Base-by-base conservation (phyloP, 2,888 invertebrate species). In the Nymphalis urticae region DNA sequence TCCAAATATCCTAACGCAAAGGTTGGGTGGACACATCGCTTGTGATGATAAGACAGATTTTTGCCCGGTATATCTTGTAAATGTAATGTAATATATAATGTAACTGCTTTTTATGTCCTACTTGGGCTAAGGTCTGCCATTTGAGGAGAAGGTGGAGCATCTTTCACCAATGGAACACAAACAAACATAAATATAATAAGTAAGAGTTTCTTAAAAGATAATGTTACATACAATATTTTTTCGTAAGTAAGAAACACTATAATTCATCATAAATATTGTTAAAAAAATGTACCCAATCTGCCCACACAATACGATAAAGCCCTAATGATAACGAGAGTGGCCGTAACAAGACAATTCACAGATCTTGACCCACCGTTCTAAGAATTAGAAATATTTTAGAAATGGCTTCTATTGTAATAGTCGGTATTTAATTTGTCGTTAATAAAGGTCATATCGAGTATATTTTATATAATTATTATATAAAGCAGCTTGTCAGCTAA, bases 331-430 rank as follows among this genome's bases (percentile, higher is more conserved):
- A 67, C 66, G 50, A 61, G 63, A 68, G 58, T 63, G 62, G 64
- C 61, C 51, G 60, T 74, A 75, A 72, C 69, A 66, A 73, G 69
- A 74, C 76, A 75, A 74, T 75, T 76, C 70, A 71, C 73, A 73
- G 73, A 65, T 64, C 70, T 61, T 51, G 60, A 61, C 47, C 54
- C 58, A 42, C 54, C 10, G 59, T 8, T 47, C 56, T 54, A 24
- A 27, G 48, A 66, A 51, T 1, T 8, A 16, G 0, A 51, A 51
- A 2, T 13, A 58, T 58, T 32, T 36, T 42, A 32, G 42, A 58
- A 58, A 58, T 58, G 58, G 13, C 36, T 19, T 42, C 32, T 19
- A 17, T 13, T 6, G 0, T 6, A 8, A 19, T 10, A n/a, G 8
- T 42, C 13, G 8, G 16, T 50, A 50, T 8, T 17, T 9, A 50